phyloP scores from a whole-genome alignment of 2,888 invertebrate genomes.

The Chromoteleia sp. region DNA sequence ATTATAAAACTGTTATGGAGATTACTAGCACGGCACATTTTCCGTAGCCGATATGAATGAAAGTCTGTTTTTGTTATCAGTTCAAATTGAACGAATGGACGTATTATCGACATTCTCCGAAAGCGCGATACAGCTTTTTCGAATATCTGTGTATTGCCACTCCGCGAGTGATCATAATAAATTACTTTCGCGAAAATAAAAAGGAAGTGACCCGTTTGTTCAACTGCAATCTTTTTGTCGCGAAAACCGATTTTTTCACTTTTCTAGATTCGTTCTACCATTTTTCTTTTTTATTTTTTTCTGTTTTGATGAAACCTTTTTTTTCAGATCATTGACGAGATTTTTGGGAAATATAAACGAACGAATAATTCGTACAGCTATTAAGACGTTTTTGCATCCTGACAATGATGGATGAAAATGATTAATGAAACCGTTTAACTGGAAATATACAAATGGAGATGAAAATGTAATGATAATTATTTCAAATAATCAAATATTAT shows the following conservation, averaged over 20 bases:
- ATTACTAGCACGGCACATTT: conserved; percentile 43
- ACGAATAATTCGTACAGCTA: no score
- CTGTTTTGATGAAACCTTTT: not conserved
- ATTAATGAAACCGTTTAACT: no score
- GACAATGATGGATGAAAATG: no score
- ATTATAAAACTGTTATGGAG: conserved; percentile 43
- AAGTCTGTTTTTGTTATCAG: conserved; percentile 50
- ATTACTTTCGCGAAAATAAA: conserved; percentile 58
- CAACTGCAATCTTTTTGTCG: conserved; percentile 30
- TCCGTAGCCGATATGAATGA: conserved; percentile 26
- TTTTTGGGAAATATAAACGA: no score
- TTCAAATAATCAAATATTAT: no score
- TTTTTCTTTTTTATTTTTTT: no score
- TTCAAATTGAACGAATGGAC: conserved; percentile 56
- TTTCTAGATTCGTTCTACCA: no score
- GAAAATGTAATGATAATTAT: no score
- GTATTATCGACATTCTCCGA: conserved; percentile 55
- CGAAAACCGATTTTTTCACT: not conserved
- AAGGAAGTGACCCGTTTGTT: conserved; percentile 53
- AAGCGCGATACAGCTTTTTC: conserved; percentile 22
- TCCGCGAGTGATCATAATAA: conserved; percentile 51
- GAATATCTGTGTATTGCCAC: conserved; percentile 42
- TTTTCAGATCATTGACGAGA: no score
- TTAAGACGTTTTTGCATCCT: no score
- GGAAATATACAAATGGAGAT: no score